These are phyloP conservation scores for Mustelus asterias DNA, from an alignment of 2,113 vertebrate species.

Conservation along the genomic window DNA sequence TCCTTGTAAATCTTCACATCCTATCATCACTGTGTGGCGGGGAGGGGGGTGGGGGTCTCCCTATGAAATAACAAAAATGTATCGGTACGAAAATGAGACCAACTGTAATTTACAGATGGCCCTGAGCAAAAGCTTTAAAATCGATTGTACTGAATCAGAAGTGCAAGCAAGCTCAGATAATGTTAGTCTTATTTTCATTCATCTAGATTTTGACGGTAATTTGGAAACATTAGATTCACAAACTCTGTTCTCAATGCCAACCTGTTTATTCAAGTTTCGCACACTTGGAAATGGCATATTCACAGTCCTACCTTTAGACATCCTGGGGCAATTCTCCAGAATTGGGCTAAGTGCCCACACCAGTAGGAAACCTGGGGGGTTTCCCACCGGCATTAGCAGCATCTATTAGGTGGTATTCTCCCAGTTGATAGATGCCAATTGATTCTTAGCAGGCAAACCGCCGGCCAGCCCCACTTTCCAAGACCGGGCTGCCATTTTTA, in stretches of 20 bases:
- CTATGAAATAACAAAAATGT: background rate
- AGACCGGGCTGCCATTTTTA: too few relatives aligned
- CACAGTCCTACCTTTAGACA: background rate
- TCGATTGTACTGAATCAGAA: background rate
- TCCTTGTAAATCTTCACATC: background rate
- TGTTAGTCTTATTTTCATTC: background rate
- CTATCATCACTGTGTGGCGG: background rate
- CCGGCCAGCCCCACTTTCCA: too few relatives aligned
- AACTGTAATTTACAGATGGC: background rate
- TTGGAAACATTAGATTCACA: constrained; percentile 11
- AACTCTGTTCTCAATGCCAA: background rate
- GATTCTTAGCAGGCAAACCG: too few relatives aligned
- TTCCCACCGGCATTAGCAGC: too few relatives aligned
- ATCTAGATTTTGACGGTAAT: constrained; percentile 1
- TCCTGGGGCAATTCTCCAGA: too few relatives aligned
- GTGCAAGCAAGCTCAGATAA: background rate
- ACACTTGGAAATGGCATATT: background rate
- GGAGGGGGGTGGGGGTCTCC: too few relatives aligned
- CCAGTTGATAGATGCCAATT: too few relatives aligned
- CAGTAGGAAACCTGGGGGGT: too few relatives aligned
- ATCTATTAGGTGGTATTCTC: too few relatives aligned
- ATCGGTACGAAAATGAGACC: background rate
- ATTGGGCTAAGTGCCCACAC: too few relatives aligned
- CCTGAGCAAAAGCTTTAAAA: background rate
- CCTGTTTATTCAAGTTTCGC: background rate